Evolutionary conservation across 2,888 invertebrate species (phyloP).

Genomic region (Blera fallax): DNA sequence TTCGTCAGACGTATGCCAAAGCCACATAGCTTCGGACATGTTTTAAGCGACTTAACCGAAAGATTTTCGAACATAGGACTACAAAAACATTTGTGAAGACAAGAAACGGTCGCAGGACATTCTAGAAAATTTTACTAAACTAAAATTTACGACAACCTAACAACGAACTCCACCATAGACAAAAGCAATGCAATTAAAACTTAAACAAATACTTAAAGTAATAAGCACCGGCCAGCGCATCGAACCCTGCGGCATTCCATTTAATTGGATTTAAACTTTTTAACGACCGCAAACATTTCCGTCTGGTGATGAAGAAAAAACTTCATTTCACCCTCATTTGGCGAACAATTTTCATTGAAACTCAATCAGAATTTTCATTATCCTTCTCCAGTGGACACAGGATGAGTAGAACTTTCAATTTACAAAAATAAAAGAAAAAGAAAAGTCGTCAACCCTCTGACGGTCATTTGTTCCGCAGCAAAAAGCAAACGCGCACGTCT

Average conservation of each 20-base stretch:
- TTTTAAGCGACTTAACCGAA: too few species aligned
- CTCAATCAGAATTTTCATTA: slow-evolving; percentile 55
- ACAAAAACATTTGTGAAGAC: too few species aligned
- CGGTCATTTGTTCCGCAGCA: slow-evolving; percentile 10
- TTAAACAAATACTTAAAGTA: neutral
- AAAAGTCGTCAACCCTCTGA: neutral
- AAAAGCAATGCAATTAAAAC: too few species aligned
- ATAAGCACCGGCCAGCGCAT: neutral
- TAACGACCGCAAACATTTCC: neutral
- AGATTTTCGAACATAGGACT: too few species aligned
- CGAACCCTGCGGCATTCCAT: neutral
- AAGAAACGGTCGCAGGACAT: too few species aligned
- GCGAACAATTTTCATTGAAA: slow-evolving; percentile 25
- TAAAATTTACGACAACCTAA: too few species aligned
- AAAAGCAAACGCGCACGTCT: slow-evolving; percentile 27
- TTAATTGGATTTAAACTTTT: slow-evolving; percentile 22
- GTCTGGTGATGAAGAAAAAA: neutral
- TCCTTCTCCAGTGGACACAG: neutral
- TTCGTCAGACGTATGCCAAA: too few species aligned
- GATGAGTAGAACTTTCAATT: slow-evolving; percentile 40
- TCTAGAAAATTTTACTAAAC: too few species aligned
- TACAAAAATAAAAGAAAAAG: neutral
- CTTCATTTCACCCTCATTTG: slow-evolving; percentile 2
- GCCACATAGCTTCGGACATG: too few species aligned
- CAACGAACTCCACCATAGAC: too few species aligned